phyloP scores from a whole-genome alignment of 1,140 invertebrate species.

The Dreissena rostriformis region DNA sequence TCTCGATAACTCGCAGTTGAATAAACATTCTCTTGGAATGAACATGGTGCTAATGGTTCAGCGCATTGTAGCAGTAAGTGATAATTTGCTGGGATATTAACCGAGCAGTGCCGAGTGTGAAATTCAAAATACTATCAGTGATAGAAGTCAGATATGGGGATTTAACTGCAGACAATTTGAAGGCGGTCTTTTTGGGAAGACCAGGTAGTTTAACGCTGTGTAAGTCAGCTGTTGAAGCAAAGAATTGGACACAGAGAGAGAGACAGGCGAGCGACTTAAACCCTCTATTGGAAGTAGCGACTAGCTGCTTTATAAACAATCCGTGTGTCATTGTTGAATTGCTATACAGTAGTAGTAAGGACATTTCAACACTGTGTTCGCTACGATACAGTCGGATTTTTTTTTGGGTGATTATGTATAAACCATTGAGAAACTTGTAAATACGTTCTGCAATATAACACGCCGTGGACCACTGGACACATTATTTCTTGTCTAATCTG shows the following conservation, averaged over 20 bases:
- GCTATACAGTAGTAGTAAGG: neutral
- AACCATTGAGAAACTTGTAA: conserved; percentile 20
- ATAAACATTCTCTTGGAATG: conserved; percentile 1
- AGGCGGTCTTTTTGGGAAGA: too few species aligned
- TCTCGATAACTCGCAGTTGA: neutral
- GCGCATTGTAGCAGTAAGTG: neutral
- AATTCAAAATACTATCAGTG: too few species aligned
- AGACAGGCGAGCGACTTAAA: too few species aligned
- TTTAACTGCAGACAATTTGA: too few species aligned
- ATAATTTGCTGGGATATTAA: neutral
- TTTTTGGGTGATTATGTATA: neutral
- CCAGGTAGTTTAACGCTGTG: too few species aligned
- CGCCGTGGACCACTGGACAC: conserved; percentile 11
- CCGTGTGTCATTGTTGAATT: neutral
- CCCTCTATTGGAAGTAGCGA: neutral
- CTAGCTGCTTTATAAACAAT: conserved; percentile 7
- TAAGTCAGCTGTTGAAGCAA: too few species aligned
- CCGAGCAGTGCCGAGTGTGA: too few species aligned
- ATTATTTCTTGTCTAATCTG: conserved; percentile 35
- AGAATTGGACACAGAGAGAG: too few species aligned
- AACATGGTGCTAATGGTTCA: neutral
- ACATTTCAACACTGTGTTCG: neutral
- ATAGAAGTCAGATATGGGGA: too few species aligned
- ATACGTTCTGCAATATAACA: conserved; percentile 38
- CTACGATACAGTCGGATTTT: neutral